phyloP scores from a whole-genome alignment of 1,140 invertebrate species.

The Hylaeus volcanicus region DNA sequence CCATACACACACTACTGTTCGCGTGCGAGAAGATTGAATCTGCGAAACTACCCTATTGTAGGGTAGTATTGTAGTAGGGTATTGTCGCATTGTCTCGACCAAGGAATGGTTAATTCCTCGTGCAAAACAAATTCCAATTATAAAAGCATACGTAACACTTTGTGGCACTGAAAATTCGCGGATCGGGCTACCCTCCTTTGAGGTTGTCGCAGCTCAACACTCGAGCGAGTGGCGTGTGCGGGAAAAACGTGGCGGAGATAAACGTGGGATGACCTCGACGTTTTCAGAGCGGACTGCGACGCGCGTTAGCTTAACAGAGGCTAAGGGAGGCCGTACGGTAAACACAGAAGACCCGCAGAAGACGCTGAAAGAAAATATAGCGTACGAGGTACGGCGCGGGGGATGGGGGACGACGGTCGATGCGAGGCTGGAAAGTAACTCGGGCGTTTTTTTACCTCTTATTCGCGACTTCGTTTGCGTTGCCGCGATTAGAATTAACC shows the following conservation, averaged over 20 bases:
- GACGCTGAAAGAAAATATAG: constrained; percentile 15
- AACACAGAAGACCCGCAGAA: constrained; percentile 71
- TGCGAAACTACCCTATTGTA: too few relatives aligned
- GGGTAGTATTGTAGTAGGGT: too few relatives aligned
- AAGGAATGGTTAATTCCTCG: too few relatives aligned
- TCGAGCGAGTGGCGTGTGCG: background rate
- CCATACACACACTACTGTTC: too few relatives aligned
- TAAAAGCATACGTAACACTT: too few relatives aligned
- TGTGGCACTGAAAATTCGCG: too few relatives aligned
- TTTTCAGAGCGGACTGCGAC: background rate
- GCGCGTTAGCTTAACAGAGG: constrained; percentile 48
- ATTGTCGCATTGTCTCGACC: too few relatives aligned
- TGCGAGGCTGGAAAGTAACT: constrained; percentile 10
- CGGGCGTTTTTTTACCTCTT: background rate
- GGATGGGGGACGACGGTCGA: background rate
- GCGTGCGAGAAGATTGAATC: too few relatives aligned
- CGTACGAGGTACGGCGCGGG: too few relatives aligned
- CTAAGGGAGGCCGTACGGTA: constrained; percentile 71
- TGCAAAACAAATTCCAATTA: too few relatives aligned
- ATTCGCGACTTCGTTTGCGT: constrained; percentile 16
- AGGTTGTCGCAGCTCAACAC: background rate
- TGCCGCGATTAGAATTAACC: constrained; percentile 38
- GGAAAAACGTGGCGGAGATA: background rate
- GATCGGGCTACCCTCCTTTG: too few relatives aligned
- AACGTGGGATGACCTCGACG: too few relatives aligned